These are phyloP conservation scores for Cossypha polioptera DNA, from an alignment of 2,797 vertebrate genomes.

Conservation along the genomic window DNA sequence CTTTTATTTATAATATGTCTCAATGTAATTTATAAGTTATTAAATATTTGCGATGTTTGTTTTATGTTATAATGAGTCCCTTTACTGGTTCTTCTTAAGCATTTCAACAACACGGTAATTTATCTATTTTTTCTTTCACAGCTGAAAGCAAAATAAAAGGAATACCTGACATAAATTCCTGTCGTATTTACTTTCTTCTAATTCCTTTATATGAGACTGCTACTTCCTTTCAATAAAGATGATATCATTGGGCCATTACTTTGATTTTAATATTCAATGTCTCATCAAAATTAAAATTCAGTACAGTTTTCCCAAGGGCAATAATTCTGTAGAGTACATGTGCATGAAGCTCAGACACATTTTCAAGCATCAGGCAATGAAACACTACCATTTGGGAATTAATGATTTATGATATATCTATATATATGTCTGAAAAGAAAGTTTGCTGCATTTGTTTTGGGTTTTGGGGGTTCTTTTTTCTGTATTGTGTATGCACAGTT, in stretches of 20 bases:
- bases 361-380: background rate
- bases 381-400: background rate
- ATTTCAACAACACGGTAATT: background rate
- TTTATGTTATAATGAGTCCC: background rate
- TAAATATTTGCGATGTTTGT: background rate
- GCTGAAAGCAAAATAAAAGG: background rate
- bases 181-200: background rate
- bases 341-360: background rate
- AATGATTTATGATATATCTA: background rate
- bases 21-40: background rate
- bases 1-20: background rate
- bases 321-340: background rate
- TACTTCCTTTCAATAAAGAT: background rate
- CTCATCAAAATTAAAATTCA: background rate
- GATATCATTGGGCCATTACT: background rate
- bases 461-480: background rate
- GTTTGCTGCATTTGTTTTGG: background rate
- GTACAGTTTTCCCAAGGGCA: background rate
- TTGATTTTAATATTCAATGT: background rate
- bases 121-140: background rate
- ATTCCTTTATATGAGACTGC: background rate
- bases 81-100: background rate
- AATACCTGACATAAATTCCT: background rate
- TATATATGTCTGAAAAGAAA: background rate
- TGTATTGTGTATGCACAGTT: background rate